Conservation (phyloP, 2,113 vertebrate genomes). For the Tringa solitaria region DNA sequence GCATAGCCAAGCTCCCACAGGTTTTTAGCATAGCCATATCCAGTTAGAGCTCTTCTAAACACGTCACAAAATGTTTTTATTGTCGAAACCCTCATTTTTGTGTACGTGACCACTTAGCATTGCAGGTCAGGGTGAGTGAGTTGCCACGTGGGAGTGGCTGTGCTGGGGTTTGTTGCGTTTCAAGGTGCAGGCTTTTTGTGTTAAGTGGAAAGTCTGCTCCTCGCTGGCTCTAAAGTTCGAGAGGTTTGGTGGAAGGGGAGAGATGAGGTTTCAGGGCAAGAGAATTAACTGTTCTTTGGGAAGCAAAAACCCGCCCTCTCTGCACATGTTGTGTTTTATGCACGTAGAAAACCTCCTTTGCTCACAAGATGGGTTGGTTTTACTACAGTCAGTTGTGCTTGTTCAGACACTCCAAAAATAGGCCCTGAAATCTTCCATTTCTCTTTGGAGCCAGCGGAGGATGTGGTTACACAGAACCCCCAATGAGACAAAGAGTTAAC, state of each 20-base stretch:
- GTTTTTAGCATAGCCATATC: neutral
- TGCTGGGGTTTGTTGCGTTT: neutral
- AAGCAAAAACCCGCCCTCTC: neutral
- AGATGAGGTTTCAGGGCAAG: neutral
- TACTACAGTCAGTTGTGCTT: neutral
- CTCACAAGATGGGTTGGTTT: neutral
- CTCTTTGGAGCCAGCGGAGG: neutral
- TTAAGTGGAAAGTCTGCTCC: neutral
- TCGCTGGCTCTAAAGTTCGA: neutral
- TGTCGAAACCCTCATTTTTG: neutral
- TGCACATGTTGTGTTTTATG: neutral
- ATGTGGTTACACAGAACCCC: neutral
- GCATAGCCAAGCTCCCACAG: neutral
- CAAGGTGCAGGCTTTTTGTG: neutral
- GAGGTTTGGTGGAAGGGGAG: neutral
- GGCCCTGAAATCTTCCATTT: neutral
- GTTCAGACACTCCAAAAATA: neutral
- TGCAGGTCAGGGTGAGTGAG: neutral
- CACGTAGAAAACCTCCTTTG: neutral
- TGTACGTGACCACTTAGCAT: neutral
- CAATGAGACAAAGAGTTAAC: neutral
- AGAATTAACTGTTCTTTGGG: neutral
- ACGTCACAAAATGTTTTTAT: neutral
- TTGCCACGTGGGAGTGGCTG: fast-evolving
- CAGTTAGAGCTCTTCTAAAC: neutral